A percentile compares a stretch with the other conserved stretches of the same genome.
Evolutionary conservation across 2,888 invertebrate genomes (phyloP).

Genomic region (Trichogramma dendrolimi): DNA sequence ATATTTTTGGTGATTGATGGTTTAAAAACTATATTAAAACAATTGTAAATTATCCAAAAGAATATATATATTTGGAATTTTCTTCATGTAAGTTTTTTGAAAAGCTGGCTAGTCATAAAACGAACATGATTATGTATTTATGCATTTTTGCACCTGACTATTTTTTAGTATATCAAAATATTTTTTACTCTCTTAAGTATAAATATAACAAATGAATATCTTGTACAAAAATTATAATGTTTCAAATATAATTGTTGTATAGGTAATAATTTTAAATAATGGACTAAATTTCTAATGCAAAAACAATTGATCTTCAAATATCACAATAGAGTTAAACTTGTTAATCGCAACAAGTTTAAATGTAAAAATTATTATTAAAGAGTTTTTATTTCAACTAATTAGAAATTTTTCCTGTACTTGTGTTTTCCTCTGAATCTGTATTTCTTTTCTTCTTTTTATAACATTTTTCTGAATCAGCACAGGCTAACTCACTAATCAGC

Average conservation of each 20-base stretch:
- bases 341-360: slow-evolving; percentile 20
- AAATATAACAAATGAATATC: neutral
- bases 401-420: too few species aligned
- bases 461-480: slow-evolving; percentile 13
- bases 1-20: too few species aligned
- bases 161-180: too few species aligned
- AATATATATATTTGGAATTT: too few species aligned
- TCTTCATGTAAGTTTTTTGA: too few species aligned
- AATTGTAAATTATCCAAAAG: too few species aligned
- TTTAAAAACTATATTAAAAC: too few species aligned
- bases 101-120: too few species aligned
- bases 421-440: too few species aligned
- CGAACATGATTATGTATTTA: too few species aligned
- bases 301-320: neutral
- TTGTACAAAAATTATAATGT: neutral
- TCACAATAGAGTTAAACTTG: neutral
- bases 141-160: too few species aligned
- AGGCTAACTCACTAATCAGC: slow-evolving; percentile 24
- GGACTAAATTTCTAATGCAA: slow-evolving; percentile 4
- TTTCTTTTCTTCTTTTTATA: slow-evolving; percentile 16
- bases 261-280: neutral
- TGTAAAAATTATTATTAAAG: slow-evolving; percentile 23
- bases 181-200: too few species aligned
- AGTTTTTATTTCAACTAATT: slow-evolving; percentile 24
- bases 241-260: neutral